These are phyloP conservation scores for Ammodytes dubius DNA, from an alignment of 2,113 vertebrate species.

Conservation along the genomic window DNA sequence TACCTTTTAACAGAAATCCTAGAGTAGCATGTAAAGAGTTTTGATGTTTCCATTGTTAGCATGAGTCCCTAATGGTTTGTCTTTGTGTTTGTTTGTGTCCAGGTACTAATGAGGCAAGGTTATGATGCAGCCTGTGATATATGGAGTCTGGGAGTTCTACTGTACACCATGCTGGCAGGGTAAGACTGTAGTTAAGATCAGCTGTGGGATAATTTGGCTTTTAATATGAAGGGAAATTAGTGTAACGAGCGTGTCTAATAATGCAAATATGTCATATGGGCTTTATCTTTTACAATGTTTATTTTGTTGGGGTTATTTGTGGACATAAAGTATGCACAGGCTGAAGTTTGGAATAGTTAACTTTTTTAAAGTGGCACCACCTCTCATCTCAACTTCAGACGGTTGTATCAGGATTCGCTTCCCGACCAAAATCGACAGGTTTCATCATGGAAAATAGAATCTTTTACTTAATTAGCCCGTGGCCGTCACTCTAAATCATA, in stretches of 20 bases:
- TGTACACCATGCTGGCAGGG: slow-evolving; percentile 88
- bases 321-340: not conserved
- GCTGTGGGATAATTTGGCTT: not conserved
- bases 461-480: too few relatives aligned
- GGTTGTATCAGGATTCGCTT: not conserved
- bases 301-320: not conserved
- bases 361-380: not conserved
- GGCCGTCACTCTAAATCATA: too few relatives aligned
- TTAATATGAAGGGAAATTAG: slow-evolving; percentile 9
- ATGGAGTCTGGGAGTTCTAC: slow-evolving; percentile 86
- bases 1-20: too few relatives aligned
- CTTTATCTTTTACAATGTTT: too few relatives aligned
- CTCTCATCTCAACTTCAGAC: not conserved
- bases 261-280: not conserved
- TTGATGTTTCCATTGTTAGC: not conserved
- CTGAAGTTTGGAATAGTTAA: not conserved
- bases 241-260: not conserved
- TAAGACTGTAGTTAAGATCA: slow-evolving; percentile 50
- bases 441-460: too few relatives aligned
- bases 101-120: slow-evolving; percentile 88
- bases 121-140: slow-evolving; percentile 88
- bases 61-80: slow-evolving; percentile 3
- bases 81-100: slow-evolving; percentile 27
- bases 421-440: too few relatives aligned
- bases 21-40: not conserved